Evolutionary conservation across 2,113 vertebrate species (phyloP).

Genomic region (Eptesicus fuscus): DNA sequence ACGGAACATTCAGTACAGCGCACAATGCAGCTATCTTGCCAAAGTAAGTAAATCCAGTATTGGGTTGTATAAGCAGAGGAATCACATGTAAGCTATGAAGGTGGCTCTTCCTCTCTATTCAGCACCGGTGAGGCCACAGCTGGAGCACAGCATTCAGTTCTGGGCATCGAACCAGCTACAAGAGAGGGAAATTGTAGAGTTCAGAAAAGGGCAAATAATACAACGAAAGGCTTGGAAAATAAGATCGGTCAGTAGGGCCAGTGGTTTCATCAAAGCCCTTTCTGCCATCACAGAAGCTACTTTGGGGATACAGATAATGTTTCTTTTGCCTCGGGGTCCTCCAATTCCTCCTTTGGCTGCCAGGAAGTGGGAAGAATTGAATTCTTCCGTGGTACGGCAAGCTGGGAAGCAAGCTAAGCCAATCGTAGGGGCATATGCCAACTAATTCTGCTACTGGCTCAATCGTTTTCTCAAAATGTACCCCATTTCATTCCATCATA

Average conservation of each 20-base stretch:
- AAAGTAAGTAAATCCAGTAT: conserved; percentile 76
- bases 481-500: conserved; percentile 43
- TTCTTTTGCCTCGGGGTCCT: conserved; percentile 33
- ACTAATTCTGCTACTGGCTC: conserved; percentile 16
- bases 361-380: conserved; percentile 29
- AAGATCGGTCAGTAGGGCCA: conserved; percentile 68
- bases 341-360: not conserved
- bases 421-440: not conserved
- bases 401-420: not conserved
- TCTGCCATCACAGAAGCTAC: conserved; percentile 45
- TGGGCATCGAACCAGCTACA: conserved; percentile 78
- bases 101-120: conserved; percentile 77
- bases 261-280: conserved; percentile 66
- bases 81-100: conserved; percentile 78
- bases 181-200: conserved; percentile 77
- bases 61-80: conserved; percentile 75
- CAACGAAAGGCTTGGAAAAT: conserved; percentile 76
- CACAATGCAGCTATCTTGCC: conserved; percentile 76
- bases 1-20: conserved; percentile 76
- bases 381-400: not conserved
- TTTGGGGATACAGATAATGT: not conserved
- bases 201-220: conserved; percentile 76
- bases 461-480: conserved; percentile 3
- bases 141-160: conserved; percentile 79
- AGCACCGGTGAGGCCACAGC: conserved; percentile 78